These are phyloP conservation scores for Astropecten irregularis DNA, from an alignment of 53 echinoderm and acorn worm species.

Conservation along the genomic window DNA sequence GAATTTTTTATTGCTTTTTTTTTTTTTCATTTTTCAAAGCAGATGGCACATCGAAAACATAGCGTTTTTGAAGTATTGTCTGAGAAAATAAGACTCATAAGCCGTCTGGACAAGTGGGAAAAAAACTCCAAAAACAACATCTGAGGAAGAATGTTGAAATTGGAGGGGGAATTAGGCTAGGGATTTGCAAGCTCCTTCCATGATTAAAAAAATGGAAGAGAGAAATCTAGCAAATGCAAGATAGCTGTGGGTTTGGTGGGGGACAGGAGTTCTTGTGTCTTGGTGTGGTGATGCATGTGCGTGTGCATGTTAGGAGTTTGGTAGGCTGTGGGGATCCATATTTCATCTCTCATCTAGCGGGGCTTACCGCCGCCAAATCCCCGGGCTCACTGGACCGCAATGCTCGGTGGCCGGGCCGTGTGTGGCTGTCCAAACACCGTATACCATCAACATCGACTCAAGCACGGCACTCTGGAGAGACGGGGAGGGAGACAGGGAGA, in stretches of 20 bases:
- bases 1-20: too few species aligned
- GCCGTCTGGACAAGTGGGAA: too few species aligned
- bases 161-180: constrained; percentile 17
- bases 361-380: constrained; percentile 43
- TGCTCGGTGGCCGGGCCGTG: background rate
- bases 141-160: too few species aligned
- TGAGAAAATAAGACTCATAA: too few species aligned
- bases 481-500: too few species aligned
- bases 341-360: constrained; percentile 37
- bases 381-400: background rate
- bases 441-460: too few species aligned
- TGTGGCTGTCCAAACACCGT: constrained; percentile 25
- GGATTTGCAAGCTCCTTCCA: background rate
- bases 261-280: background rate
- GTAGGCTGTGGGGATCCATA: constrained; percentile 21
- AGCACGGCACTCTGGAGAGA: too few species aligned
- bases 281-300: background rate
- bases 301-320: background rate
- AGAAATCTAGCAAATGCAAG: too few species aligned
- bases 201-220: constrained; percentile 39
- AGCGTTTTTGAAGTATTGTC: too few species aligned
- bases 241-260: background rate
- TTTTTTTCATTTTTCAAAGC: too few species aligned
- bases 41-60: too few species aligned
- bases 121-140: too few species aligned